phyloP scores from a whole-genome alignment of 1,140 invertebrate genomes.

The Sweltsa coloradensis region DNA sequence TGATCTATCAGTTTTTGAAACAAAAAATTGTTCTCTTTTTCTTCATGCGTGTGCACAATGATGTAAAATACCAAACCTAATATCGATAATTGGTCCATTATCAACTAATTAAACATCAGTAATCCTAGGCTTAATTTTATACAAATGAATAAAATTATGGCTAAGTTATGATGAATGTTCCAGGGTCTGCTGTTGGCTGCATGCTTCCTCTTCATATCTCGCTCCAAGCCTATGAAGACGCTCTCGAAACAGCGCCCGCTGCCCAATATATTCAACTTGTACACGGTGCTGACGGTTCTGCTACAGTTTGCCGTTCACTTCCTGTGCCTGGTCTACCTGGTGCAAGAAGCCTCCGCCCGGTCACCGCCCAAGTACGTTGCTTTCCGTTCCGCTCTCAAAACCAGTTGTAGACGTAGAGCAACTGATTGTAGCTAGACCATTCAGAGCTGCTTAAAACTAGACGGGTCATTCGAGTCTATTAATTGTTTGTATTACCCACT shows the following conservation, averaged over 20 bases:
- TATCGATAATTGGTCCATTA: too few species aligned
- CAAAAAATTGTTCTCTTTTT: too few species aligned
- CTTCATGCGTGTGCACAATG: too few species aligned
- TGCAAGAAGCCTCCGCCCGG: conserved; percentile 57
- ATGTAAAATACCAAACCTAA: too few species aligned
- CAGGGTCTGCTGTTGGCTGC: conserved; percentile 86
- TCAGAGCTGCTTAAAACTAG: too few species aligned
- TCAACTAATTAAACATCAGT: too few species aligned
- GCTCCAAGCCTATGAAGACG: conserved; percentile 92
- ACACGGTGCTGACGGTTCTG: conserved; percentile 91
- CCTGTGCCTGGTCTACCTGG: conserved; percentile 77
- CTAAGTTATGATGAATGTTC: too few species aligned
- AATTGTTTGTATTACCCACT: too few species aligned
- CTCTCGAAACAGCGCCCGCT: conserved; percentile 89
- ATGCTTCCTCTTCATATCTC: conserved; percentile 96
- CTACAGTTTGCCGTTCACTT: conserved; percentile 95
- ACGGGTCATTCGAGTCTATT: too few species aligned
- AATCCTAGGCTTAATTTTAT: too few species aligned
- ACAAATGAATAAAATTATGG: too few species aligned
- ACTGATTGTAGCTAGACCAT: background rate
- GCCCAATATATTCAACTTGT: conserved; percentile 98
- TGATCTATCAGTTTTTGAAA: too few species aligned
- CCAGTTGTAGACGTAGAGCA: background rate
- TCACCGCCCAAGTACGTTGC: conserved; percentile 52
- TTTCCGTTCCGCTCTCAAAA: conserved; percentile 5